Conservation (phyloP, 2,888 invertebrate species). For the Gonocerus acuteangulatus region DNA sequence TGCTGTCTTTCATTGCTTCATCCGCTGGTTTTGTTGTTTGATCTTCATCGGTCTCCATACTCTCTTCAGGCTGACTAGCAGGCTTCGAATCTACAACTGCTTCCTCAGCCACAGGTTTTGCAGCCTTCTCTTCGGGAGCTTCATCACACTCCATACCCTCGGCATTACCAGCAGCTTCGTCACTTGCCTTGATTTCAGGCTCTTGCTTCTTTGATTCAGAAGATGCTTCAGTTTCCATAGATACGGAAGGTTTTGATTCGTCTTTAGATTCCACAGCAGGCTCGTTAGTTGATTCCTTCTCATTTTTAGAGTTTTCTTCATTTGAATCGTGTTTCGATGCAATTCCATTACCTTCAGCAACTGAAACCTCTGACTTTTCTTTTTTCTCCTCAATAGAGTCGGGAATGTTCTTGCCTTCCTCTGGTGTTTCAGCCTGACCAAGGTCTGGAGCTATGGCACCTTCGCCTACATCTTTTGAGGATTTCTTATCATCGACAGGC, state of each 20-base stretch:
- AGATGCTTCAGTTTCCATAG: not conserved
- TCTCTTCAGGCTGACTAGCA: not conserved
- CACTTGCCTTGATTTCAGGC: not conserved
- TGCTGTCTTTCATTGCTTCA: no score
- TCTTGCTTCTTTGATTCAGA: not conserved
- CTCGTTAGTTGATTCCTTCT: not conserved
- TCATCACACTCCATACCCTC: no score
- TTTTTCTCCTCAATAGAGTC: not conserved
- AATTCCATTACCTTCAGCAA: not conserved
- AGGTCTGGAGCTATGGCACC: conserved; percentile 18
- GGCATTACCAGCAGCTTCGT: not conserved
- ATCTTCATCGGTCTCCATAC: no score
- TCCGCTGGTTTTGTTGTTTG: no score
- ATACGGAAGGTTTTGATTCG: not conserved
- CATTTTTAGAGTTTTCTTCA: not conserved
- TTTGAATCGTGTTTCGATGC: not conserved
- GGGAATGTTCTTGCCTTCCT: conserved; percentile 11
- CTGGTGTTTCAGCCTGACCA: conserved; percentile 18
- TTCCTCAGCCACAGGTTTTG: conserved; percentile 17
- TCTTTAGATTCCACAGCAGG: not conserved
- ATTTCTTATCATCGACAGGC: conserved; percentile 12
- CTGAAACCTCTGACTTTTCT: not conserved
- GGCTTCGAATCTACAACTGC: conserved; percentile 1
- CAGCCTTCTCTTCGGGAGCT: conserved; percentile 5
- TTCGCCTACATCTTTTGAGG: conserved; percentile 4